Evolutionary conservation across 2,113 vertebrate species (phyloP).

Genomic region (Channa maculata): DNA sequence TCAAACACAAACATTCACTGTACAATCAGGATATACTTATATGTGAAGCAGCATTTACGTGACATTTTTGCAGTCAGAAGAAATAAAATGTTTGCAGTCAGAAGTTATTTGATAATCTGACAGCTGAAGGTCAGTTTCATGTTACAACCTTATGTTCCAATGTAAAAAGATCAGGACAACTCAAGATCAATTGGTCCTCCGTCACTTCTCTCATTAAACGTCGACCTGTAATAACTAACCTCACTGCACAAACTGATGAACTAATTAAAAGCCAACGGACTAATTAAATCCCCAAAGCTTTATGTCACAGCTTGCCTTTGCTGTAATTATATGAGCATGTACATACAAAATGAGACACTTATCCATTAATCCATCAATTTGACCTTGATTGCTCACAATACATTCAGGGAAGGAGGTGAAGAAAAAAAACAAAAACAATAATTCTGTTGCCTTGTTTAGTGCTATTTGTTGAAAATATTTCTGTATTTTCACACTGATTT

Average conservation of each 20-base stretch:
- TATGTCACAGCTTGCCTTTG: conserved; percentile 10
- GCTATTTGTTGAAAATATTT: not conserved
- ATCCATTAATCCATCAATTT: not conserved
- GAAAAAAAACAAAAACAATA: not conserved
- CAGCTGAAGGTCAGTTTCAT: conserved; percentile 7
- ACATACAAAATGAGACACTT: not conserved
- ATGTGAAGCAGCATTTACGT: not conserved
- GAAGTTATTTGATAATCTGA: not conserved
- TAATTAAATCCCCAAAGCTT: conserved; percentile 27
- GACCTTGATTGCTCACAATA: not conserved
- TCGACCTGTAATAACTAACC: not conserved
- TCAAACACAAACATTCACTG: not conserved
- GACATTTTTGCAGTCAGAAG: too few species aligned
- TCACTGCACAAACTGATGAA: conserved; percentile 13
- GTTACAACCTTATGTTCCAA: not conserved
- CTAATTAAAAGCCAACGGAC: conserved; percentile 35
- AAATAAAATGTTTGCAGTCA: too few species aligned
- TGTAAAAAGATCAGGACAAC: conserved; percentile 2
- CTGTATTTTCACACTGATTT: too few species aligned
- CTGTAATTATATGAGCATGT: not conserved
- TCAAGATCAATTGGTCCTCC: conserved; percentile 16
- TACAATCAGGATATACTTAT: too few species aligned
- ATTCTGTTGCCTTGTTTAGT: not conserved
- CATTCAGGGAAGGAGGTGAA: not conserved
- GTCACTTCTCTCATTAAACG: conserved; percentile 43